phyloP scores from a whole-genome alignment of 2,113 vertebrate species.

The Piprites chloris region DNA sequence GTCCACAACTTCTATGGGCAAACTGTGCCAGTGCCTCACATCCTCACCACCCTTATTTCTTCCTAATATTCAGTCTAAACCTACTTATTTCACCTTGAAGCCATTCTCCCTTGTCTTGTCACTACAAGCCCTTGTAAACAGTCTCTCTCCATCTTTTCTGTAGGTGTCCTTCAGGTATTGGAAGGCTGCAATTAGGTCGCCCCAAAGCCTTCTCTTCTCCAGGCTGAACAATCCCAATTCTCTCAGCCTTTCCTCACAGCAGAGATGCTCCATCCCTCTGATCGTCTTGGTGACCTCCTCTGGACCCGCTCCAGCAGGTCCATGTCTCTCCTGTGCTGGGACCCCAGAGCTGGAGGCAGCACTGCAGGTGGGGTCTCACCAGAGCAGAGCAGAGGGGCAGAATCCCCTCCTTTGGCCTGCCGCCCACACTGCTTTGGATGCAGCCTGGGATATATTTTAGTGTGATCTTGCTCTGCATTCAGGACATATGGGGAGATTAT shows the following conservation, averaged over 20 bases:
- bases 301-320: background rate
- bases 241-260: background rate
- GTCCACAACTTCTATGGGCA: rapidly evolving
- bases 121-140: background rate
- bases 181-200: rapidly evolving
- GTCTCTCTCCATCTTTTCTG: background rate
- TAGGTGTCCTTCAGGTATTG: rapidly evolving
- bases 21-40: rapidly evolving
- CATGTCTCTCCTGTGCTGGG: background rate
- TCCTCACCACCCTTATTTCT: background rate
- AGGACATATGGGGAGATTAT: background rate
- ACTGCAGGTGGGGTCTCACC: background rate
- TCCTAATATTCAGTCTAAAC: background rate
- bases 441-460: background rate
- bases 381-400: background rate
- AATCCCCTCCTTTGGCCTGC: background rate
- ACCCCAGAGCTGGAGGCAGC: background rate
- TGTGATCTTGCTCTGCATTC: background rate
- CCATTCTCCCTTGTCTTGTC: background rate
- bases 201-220: rapidly evolving
- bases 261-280: background rate
- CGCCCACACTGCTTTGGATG: background rate
- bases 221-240: rapidly evolving
- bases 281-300: background rate
- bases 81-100: background rate